Base-by-base conservation (phyloP, 37 sponge, comb jelly and placozoan species). In the Petrosia ficiformis region DNA sequence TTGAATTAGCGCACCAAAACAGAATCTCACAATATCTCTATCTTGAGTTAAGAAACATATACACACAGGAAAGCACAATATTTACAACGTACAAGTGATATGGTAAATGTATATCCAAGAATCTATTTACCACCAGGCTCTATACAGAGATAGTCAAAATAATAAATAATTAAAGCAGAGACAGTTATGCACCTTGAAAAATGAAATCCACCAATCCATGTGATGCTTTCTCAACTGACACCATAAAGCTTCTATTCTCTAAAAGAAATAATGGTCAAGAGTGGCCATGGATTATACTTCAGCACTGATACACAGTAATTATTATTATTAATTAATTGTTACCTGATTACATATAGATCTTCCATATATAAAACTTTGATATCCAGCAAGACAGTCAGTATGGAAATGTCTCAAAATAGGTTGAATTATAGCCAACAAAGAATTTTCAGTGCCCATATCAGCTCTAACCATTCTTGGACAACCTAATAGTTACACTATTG, bases 391-490 rank as follows among this genome's bases (percentile, higher is more conserved):
- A 28, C 31, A 22, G 58, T 81, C 82, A 4, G 2, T 1, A 24
- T 67, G 75, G 44, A 42, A 26, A n/a, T 81, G 68, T 30, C 82
- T 34, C 14, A 81, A 24, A 39, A 39, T 4, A 19, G 67, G 75
- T 38, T 81, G 82, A 2, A 81, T 33, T 16, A 65, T 25, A 16
- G 68, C 65, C 1, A 80, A 5, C 2, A 28, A 19, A 66, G 40
- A 39, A 29, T 81, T 81, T 61, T 81, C 82, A 28, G 82, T 81
- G 3, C 82, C 82, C 34, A 19, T 24, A 41, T 81, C 82, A 3
- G 67, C 68, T 1, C 82, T 34, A 3, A 74, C 35, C 21, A 81
- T 3, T 11, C 75, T 21, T 63, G 82, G 82, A 41, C 74, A 65
- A 3, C 75, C 82, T 81, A 59, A 48, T 48, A 48, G 54, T 19